Percentiles rank a stretch among this genome's conserved stretches.
Evolutionary conservation across 53 echinoderm and acorn worm species (phyloP).

Genomic region (Astropecten irregularis): DNA sequence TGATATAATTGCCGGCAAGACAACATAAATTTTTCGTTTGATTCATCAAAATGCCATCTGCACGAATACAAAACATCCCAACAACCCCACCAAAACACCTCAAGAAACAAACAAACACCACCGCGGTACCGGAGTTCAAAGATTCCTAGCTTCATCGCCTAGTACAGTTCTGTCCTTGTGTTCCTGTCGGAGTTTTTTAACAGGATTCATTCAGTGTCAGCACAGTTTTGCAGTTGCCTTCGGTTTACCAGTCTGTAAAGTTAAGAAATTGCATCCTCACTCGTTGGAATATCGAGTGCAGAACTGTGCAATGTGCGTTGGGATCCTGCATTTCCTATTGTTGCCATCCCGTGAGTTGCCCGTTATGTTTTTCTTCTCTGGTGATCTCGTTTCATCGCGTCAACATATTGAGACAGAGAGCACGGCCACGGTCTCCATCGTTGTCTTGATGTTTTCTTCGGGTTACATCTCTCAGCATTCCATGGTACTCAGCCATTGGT

Average conservation of each 20-base stretch:
- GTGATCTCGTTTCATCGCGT: slow-evolving; percentile 28
- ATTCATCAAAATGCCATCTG: too few species aligned
- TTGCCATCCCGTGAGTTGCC: slow-evolving; percentile 20
- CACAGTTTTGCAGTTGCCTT: neutral
- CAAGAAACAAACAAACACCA: too few species aligned
- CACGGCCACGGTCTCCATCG: slow-evolving; percentile 1
- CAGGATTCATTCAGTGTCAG: slow-evolving; percentile 24
- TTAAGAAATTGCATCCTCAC: slow-evolving; percentile 29
- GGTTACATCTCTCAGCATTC: neutral
- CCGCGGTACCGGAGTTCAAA: too few species aligned
- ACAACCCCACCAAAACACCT: too few species aligned
- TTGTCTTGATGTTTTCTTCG: neutral
- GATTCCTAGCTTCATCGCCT: too few species aligned
- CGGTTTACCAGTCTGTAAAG: slow-evolving; percentile 33
- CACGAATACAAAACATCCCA: too few species aligned
- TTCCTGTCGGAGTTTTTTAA: too few species aligned
- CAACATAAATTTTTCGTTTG: too few species aligned
- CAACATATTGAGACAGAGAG: slow-evolving; percentile 10
- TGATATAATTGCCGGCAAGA: too few species aligned
- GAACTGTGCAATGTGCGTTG: neutral
- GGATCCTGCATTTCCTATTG: slow-evolving; percentile 14
- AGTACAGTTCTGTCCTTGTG: too few species aligned
- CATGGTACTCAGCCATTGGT: neutral
- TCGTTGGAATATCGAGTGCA: slow-evolving; percentile 19
- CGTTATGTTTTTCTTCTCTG: slow-evolving; percentile 27